Evolutionary conservation across 2,888 invertebrate species (phyloP).

Genomic region (Sinhomidia bicolor): DNA sequence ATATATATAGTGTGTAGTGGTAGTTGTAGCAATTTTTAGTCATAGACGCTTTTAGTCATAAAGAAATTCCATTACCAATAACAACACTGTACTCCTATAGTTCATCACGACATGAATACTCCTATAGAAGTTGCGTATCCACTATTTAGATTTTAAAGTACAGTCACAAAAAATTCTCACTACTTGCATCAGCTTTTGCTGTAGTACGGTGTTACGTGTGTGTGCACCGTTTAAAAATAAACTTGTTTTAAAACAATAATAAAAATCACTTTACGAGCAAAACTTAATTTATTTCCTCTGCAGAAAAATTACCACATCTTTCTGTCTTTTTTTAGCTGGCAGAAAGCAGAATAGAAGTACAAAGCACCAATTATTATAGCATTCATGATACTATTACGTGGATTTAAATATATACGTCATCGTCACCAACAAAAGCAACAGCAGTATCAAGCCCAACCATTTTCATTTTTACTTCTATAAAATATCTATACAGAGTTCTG

Average conservation of each 20-base stretch:
- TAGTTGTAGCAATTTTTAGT: neutral
- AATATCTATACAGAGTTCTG: neutral
- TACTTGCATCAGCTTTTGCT: neutral
- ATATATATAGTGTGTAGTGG: neutral
- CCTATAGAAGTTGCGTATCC: neutral
- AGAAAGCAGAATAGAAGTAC: constrained; percentile 22
- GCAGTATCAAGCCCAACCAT: neutral
- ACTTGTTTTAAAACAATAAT: constrained; percentile 45
- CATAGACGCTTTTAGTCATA: neutral
- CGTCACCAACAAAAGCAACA: neutral
- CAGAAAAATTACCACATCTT: constrained; percentile 65
- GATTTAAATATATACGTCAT: constrained; percentile 23
- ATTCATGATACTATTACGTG: neutral
- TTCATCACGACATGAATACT: neutral
- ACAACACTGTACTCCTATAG: neutral
- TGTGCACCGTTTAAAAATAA: constrained; percentile 11
- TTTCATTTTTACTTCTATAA: neutral
- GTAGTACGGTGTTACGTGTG: neutral
- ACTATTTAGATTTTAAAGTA: neutral
- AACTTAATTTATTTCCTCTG: constrained; percentile 67
- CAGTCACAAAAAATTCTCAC: constrained; percentile 1
- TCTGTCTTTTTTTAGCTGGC: constrained; percentile 24
- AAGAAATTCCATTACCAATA: neutral
- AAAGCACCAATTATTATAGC: neutral
- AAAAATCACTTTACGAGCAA: constrained; percentile 59